Evolutionary conservation across 2,888 invertebrate genomes (phyloP), one percentile per base, ranked within the genome.

Genomic region (Habrosyne pyritoides): DNA sequence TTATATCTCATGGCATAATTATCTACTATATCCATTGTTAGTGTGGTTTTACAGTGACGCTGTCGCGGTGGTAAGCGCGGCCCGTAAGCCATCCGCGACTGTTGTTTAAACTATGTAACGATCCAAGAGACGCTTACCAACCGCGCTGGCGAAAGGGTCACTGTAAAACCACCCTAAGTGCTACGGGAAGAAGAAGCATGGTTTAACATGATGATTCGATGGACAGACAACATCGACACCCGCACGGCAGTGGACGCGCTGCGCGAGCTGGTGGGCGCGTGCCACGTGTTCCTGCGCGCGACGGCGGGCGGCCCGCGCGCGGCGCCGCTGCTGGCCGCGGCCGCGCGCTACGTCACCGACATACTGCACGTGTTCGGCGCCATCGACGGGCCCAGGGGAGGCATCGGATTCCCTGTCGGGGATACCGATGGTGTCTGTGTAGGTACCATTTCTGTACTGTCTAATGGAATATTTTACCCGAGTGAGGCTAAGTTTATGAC

Each of bases 181-280:
- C n/a, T n/a, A n/a, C n/a, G n/a, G n/a, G n/a, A n/a, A n/a, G n/a
- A n/a, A n/a, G n/a, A n/a, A n/a, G n/a, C n/a, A n/a, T n/a, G n/a
- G 12, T n/a, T 8, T n/a, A n/a, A n/a, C 4, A 1, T n/a, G 4
- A 42, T 42, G 0, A 42, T 42, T 54, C 10, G 2, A 48, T n/a
- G 83, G 46, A 14, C 77, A 96, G 97, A 99, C 89, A 99, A 98
- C 83, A 94, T 99, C 55, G 99, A 99, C 89, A 99, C 99, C 0
- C 95, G 97, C 69, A 93, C 94, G n/a, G 96, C 96, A 0, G 79
- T 99, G 53, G 98, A 99, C 77, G 93, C 93, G 0, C 88, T 99
- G 2, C 94, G 98, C 59, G 98, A 98, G 77, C 88, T 99, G 52
- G 96, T 99, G n/a, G 93, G 95, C 2, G 92, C 95, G n/a, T 94